A percentile compares a stretch with the other conserved stretches of the same genome.
phyloP scores from a whole-genome alignment of 2,113 vertebrate genomes.

The Callorhinus ursinus region DNA sequence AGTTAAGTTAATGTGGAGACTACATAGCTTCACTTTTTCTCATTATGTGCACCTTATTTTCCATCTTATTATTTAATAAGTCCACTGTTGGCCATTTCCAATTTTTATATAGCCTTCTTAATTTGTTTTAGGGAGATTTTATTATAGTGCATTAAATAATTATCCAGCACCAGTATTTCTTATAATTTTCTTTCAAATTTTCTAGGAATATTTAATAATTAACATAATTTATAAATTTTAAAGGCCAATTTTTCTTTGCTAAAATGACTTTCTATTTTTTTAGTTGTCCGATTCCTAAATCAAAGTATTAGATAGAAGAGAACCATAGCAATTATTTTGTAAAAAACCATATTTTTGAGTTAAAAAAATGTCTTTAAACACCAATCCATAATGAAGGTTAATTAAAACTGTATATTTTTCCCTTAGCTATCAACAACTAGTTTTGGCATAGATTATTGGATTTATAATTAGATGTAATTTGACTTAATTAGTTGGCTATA shows the following conservation, averaged over 20 bases:
- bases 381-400: constrained; percentile 58
- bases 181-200: constrained; percentile 41
- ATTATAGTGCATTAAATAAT: constrained; percentile 43
- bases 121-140: constrained; percentile 35
- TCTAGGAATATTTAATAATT: constrained; percentile 39
- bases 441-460: constrained; percentile 72
- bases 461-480: constrained; percentile 81
- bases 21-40: constrained; percentile 18
- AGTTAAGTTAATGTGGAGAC: constrained; percentile 13
- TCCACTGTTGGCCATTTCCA: not conserved
- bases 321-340: constrained; percentile 21
- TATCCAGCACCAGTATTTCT: not conserved
- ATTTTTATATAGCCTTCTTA: constrained; percentile 25
- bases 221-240: not conserved
- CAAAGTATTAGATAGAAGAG: constrained; percentile 18
- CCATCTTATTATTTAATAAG: constrained; percentile 40
- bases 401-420: constrained; percentile 74
- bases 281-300: constrained; percentile 6
- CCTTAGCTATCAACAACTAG: constrained; percentile 73
- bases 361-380: constrained; percentile 53
- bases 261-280: not conserved
- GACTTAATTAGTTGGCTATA: constrained; percentile 82
- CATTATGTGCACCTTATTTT: constrained; percentile 48
- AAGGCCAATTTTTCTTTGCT: constrained; percentile 19
- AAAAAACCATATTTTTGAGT: constrained; percentile 37